Evolutionary conservation across 2,113 vertebrate genomes (phyloP).

Genomic region (Tachysurus vachellii): DNA sequence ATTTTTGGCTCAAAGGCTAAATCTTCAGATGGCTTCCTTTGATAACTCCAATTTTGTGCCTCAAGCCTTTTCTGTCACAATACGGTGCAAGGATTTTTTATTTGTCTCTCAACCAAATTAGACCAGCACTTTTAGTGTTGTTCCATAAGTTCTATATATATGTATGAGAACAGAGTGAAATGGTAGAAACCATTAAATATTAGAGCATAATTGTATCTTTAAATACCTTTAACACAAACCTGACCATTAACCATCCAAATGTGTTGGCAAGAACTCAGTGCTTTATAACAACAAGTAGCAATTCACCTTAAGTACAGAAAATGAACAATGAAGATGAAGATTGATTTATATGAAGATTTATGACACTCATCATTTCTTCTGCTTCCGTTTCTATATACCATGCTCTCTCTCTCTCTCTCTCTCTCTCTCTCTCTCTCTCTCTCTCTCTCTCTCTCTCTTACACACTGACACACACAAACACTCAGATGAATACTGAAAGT

Average conservation of each 20-base stretch:
- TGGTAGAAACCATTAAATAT: background rate
- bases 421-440: too few species aligned
- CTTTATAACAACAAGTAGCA: background rate
- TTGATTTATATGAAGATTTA: background rate
- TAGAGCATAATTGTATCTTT: background rate
- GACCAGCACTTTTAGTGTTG: background rate
- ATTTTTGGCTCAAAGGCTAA: too few species aligned
- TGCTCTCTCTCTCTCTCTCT: rapidly evolving
- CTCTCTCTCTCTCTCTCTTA: background rate
- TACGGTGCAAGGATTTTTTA: background rate
- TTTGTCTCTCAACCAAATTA: background rate
- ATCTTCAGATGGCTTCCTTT: too few species aligned
- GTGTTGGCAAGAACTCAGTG: too few species aligned
- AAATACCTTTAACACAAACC: background rate
- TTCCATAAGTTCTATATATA: background rate
- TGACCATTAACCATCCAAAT: background rate
- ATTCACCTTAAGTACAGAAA: background rate
- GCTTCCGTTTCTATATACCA: background rate
- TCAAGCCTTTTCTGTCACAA: background rate
- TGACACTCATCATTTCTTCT: background rate
- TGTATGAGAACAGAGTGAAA: background rate
- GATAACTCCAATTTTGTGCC: too few species aligned
- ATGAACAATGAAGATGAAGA: background rate
- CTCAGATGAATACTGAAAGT: conserved; percentile 26
- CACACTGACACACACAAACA: conserved; percentile 2